Base-by-base conservation (phyloP, 2,888 invertebrate species). In the Resseliella maxima region DNA sequence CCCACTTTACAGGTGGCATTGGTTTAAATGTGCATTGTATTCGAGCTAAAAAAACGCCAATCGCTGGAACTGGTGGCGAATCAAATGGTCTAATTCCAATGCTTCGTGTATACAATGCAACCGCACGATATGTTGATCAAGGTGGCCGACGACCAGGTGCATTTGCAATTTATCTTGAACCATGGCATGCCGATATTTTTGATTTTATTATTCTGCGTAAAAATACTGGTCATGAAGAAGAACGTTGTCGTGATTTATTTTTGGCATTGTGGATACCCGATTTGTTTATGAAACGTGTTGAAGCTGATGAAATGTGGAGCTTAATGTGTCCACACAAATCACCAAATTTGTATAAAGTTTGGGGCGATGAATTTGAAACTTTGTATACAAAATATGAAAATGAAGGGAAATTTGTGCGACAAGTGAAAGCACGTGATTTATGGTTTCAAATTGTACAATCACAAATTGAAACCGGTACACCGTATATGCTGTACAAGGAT, bases 191-290 rank as follows among this genome's bases (percentile, higher is more conserved):
- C 0, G 99, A 99, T 90, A 93, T 99, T 87, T 97, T 98, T 90
- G 98, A 98, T 87, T 99, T 99, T 91, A 92, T 99, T 86, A 96
- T 99, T 90, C 92, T 99, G 86, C 97, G 96, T 90, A 99, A 98
- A 90, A 99, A 99, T 90, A 98, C 97, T 0, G 96, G 99, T 0
- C 97, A 97, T 90, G 99, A 99, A 90, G 99, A 99, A 91, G 93
- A 95, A 54, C 93, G 99, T 83, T 99, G 99, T 0, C 93, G 99
- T 86, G 99, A 99, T 91, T 92, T 99, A 54, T 99, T 99, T 91
- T 99, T 97, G 90, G 99, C 97, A 0, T 90, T 99, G 41, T 99
- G 99, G 99, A 97, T 99, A 88, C 98, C 99, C 0, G 99, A 99
- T 92, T 92, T 99, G 87, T 99, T 99, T 90, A 99, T 99, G 99